A percentile compares a stretch with the other conserved stretches of the same genome.
These are phyloP conservation scores for Ciconia nigra DNA, from an alignment of 2,797 vertebrate species.

Conservation along the genomic window DNA sequence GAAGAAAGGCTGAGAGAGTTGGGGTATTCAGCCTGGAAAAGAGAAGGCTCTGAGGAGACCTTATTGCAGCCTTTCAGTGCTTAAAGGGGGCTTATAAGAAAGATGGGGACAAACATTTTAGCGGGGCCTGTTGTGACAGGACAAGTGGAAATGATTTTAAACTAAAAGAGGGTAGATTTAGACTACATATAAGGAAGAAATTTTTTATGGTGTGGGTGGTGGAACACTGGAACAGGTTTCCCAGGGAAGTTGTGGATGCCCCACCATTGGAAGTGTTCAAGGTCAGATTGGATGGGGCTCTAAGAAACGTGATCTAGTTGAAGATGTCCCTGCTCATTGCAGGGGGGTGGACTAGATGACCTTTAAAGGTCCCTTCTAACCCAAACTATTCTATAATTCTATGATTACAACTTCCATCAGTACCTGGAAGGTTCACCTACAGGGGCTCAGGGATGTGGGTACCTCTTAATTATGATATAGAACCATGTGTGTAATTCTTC, in stretches of 20 bases:
- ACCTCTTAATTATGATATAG: neutral
- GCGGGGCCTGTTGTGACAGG: fast-evolving
- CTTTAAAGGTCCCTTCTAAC: neutral
- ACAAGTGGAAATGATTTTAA: neutral
- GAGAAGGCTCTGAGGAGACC: fast-evolving
- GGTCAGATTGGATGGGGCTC: neutral
- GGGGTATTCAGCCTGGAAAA: neutral
- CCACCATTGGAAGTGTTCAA: neutral
- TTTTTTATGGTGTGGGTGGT: neutral
- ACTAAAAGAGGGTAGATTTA: neutral
- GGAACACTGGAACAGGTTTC: neutral
- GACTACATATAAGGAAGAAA: neutral
- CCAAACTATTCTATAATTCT: neutral
- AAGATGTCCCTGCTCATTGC: neutral
- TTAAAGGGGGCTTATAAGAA: neutral
- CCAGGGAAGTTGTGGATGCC: neutral
- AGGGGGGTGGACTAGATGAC: neutral
- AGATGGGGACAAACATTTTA: neutral
- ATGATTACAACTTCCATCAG: neutral
- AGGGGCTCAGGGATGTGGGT: neutral
- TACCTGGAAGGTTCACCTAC: neutral
- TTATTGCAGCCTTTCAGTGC: neutral
- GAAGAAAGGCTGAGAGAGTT: neutral
- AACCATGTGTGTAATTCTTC: neutral
- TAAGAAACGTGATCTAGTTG: neutral